Base-by-base conservation (phyloP, 1,140 invertebrate species). In the Bombus fervidus region DNA sequence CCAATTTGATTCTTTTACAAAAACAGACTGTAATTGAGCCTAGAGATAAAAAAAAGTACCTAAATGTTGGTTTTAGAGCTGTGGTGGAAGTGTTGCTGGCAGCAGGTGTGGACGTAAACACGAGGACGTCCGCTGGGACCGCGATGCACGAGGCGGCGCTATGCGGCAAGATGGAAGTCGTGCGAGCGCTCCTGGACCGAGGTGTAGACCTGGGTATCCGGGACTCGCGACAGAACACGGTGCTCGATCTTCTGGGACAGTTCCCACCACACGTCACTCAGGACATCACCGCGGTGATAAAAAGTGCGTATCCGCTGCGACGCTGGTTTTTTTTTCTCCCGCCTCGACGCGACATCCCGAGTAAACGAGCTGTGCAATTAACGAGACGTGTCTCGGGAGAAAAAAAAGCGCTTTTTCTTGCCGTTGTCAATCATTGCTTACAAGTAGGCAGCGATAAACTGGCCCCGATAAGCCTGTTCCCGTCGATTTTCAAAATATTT, bases 121-220 rank as follows among this genome's bases (percentile, higher is more conserved):
- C 98, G 2, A 95, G 98, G 87, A 99, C 98, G 3, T 96, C 97
- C 75, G 96, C 97, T 43, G 99, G 99, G 1, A 99, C 98, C 3
- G 98, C 99, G 1, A 96, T 99, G 84, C 99, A 99, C 95, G 98
- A 99, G 92, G 99, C 99, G 3, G 98, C 98, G 0, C 96, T 99
- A 12, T 99, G 97, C 95, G 98, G 98, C 75, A 99, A 99, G 95
- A 96, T 98, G 87, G 98, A 98, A 87, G 98, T 99, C 43, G 98
- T 98, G 9, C 96, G 97, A 77, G 96, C 98, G 1, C 95, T 99
- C 28, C 93, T 99, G 10, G 97, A 98, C 68, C 96, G 97, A 79
- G 98, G 98, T 10, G 97, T 98, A 39, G 97, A 99, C 94, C 95
- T 98, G 25, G 96, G 96, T 81, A 97, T 98, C 68, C 96, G 97